Base-by-base conservation (phyloP, 2,888 invertebrate genomes). In the Cephus sareptanus region DNA sequence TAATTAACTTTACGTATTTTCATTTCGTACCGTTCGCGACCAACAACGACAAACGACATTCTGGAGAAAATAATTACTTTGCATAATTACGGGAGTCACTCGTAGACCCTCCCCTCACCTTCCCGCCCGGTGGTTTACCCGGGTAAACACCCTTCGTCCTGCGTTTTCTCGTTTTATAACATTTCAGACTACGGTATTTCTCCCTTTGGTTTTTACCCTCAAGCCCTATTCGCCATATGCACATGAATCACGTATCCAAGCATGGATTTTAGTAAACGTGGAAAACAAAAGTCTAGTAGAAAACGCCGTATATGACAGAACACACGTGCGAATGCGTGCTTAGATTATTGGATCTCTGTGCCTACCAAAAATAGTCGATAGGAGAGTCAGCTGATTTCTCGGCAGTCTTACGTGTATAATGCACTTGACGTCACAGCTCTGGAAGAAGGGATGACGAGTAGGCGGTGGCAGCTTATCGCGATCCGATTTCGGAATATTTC, bases 1-100 rank as follows among this genome's bases (percentile, higher is more conserved):
- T 87, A 89, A 89, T 89, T 89, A 86, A 88, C 87, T 89, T 85
- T 80, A 79, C 83, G 85, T 84, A 87, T 86, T 87, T 81, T 83
- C 86, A 86, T 86, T 84, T 84, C 82, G 79, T 75, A 15, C 56
- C 23, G 56, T 23, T 56, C 56, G 56, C 23, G 23, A 56, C 56
- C 56, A 56, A 9, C 23, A 23, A 56, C 56, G 56, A 23, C 56
- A 6, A 56, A 56, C 23, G 56, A 56, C 23, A 9, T 56, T 80
- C 82, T 79, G 76, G 80, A 80, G 83, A 85, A 88, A 87, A 88
- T 88, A 88, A 89, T 88, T 87, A 84, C 85, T 81, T 83, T 81
- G 81, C 82, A 85, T 87, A 88, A 89, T 89, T 87, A 85, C 86
- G 84, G 81, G 23, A 83, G 83, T 84, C 86, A 83, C 83, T 23